phyloP scores from a whole-genome alignment of 2,113 vertebrate genomes.

The Kryptolebias marmoratus region DNA sequence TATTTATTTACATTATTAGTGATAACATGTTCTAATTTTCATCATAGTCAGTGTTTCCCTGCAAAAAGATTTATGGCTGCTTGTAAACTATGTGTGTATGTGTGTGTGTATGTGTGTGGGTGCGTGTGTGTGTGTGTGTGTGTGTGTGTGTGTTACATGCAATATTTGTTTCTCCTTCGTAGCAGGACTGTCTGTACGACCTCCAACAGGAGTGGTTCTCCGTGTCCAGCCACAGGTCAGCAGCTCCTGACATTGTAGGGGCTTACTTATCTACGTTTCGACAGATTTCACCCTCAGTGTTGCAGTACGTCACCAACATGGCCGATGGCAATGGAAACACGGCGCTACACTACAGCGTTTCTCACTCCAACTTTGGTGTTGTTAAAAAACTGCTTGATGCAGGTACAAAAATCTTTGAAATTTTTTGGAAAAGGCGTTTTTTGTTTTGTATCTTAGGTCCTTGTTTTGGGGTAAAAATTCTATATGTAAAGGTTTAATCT shows the following conservation, averaged over 20 bases:
- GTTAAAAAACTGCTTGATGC: constrained; percentile 91
- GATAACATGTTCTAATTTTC: neutral
- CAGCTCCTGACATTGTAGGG: constrained; percentile 84
- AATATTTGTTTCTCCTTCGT: constrained; percentile 45
- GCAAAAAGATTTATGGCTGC: constrained; percentile 9
- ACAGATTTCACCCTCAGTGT: constrained; percentile 84
- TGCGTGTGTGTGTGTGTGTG: too few relatives aligned
- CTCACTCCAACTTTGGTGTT: constrained; percentile 94
- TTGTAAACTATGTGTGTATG: too few relatives aligned
- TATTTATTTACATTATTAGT: too few relatives aligned
- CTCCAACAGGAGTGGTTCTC: constrained; percentile 97
- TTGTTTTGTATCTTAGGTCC: neutral
- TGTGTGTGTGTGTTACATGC: neutral
- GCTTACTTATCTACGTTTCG: constrained; percentile 87
- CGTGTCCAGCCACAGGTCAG: constrained; percentile 92
- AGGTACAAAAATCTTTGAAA: constrained; percentile 72
- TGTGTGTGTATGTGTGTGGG: too few relatives aligned
- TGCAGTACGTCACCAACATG: constrained; percentile 91
- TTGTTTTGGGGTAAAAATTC: neutral
- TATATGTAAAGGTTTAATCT: too few relatives aligned
- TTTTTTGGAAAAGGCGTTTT: neutral
- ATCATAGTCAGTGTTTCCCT: constrained; percentile 35
- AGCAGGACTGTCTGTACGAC: constrained; percentile 91
- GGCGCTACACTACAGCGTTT: constrained; percentile 96
- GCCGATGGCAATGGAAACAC: constrained; percentile 96